Evolutionary conservation across 2,113 vertebrate genomes (phyloP), one percentile per base, ranked within the genome.

Genomic region (Erpornis zantholeuca): DNA sequence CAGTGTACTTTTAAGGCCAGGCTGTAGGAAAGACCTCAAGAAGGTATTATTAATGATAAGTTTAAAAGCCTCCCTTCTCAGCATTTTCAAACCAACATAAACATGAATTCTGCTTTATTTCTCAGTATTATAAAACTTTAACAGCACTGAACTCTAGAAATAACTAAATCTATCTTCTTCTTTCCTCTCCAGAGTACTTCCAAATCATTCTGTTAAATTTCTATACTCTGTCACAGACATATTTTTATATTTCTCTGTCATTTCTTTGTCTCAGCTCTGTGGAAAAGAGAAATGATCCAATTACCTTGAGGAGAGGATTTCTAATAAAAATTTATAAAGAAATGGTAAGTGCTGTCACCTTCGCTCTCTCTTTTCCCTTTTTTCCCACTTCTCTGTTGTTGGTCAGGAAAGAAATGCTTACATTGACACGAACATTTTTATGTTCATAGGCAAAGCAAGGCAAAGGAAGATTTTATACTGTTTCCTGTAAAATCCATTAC

Each of bases 241-340:
- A 82, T 76, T 94, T 95, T 82, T 86, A 22, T 88, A 81, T 88
- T 94, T 88, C 52, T 56, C 70, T 64, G 33, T 86, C 56, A 80
- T 90, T 77, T 93, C 53, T 78, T 93, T 73, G 27, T 76, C 57
- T 95, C 65, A 45, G 25, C 31, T 69, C 38, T 88, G 70, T 68
- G 33, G 40, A 68, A 72, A 90, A 92, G 35, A 89, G 28, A 88
- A 78, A 93, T 65, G 45, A 96, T 77, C 22, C 29, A 49, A 69
- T 92, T 93, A 76, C 45, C 25, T 80, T 44, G 45, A 88, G 68
- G 20, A 96, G 54, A 70, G 24, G 44, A 45, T 79, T 91, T 81
- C 70, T 79, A 71, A 75, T 69, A 83, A 86, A 65, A 92, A 66
- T 16, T 35, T 91, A 76, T 45, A 78, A 83, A 88, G 53, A 82